These are phyloP conservation scores for Erythrolamprus reginae DNA, from an alignment of 2,113 vertebrate species.

Conservation along the genomic window DNA sequence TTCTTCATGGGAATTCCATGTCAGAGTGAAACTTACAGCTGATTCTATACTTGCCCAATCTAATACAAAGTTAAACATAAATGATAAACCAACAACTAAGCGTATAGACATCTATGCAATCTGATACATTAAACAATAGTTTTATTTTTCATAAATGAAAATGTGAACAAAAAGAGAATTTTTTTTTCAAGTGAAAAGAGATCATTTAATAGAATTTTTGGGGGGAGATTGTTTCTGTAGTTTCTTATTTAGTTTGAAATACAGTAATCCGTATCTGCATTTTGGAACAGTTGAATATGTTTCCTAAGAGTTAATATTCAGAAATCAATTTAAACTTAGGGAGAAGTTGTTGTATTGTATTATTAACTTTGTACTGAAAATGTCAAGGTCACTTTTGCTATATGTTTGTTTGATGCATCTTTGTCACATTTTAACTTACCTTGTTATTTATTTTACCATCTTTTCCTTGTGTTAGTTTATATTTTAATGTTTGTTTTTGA, in stretches of 20 bases:
- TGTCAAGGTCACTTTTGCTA: too few species aligned
- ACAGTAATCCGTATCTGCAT: background rate
- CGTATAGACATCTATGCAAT: background rate
- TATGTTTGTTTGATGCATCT: too few species aligned
- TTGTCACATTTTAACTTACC: too few species aligned
- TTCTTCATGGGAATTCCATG: background rate
- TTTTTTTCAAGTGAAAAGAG: background rate
- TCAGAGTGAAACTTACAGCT: background rate
- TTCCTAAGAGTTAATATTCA: background rate
- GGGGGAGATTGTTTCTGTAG: background rate
- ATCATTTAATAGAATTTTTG: too few species aligned
- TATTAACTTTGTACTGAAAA: too few species aligned
- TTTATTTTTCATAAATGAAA: background rate
- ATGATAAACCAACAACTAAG: slow-evolving; percentile 19
- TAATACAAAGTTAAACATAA: slow-evolving; percentile 31
- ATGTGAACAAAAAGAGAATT: background rate
- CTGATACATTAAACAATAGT: slow-evolving; percentile 20
- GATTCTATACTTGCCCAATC: background rate
- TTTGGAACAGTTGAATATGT: background rate
- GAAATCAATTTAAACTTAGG: too few species aligned
- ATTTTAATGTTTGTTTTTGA: too few species aligned
- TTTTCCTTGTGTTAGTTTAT: too few species aligned
- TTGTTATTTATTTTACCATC: too few species aligned
- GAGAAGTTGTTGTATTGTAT: too few species aligned
- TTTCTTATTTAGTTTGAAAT: background rate